Evolutionary conservation across 1,140 invertebrate genomes (phyloP).

Genomic region (Caenorhabditis latens): DNA sequence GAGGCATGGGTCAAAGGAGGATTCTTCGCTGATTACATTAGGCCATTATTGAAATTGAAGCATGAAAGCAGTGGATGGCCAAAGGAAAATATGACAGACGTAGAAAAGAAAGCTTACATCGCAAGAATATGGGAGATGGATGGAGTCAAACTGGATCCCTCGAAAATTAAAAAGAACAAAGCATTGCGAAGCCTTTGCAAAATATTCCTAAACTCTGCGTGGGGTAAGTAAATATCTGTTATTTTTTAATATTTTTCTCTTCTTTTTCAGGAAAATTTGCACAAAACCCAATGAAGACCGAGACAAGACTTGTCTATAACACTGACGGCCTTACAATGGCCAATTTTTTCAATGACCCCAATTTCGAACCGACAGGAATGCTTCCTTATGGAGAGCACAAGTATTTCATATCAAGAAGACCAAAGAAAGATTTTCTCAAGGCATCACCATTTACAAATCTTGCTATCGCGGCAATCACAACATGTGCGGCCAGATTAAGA

Average conservation of each 20-base stretch:
- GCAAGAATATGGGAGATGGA: not conserved
- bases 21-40: not conserved
- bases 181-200: not conserved
- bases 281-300: not conserved
- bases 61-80: not conserved
- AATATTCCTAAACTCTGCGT: not conserved
- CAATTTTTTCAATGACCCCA: not conserved
- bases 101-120: not conserved
- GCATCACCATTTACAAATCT: not conserved
- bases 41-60: not conserved
- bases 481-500: not conserved
- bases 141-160: not conserved
- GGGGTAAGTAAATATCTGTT: not conserved
- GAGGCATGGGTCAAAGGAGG: not conserved
- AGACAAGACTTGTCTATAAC: not conserved
- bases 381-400: not conserved
- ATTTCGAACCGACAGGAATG: not conserved
- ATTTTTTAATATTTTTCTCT: not conserved
- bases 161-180: not conserved
- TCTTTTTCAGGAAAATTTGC: conserved; percentile 3
- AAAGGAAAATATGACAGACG: not conserved
- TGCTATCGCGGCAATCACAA: not conserved
- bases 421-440: not conserved
- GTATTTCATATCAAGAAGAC: not conserved
- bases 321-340: not conserved